These are phyloP conservation scores for Villa cingulata DNA, from an alignment of 2,888 invertebrate species.

Conservation along the genomic window DNA sequence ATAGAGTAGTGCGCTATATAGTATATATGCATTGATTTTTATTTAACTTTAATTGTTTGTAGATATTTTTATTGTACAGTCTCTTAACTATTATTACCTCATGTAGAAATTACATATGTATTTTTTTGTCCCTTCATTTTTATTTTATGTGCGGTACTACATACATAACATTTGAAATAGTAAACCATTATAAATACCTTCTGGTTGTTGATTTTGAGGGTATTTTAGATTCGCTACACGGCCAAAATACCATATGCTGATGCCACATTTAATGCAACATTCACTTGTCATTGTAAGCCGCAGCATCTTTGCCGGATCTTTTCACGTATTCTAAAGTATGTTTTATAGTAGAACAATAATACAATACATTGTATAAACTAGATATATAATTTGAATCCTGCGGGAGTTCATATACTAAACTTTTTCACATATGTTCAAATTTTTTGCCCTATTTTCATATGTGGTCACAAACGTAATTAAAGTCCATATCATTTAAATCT, in stretches of 20 bases:
- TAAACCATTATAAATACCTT: slow-evolving; percentile 9
- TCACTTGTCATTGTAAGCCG: slow-evolving; percentile 25
- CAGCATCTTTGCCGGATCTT: neutral
- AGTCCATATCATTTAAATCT: slow-evolving; percentile 2
- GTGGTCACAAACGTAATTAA: slow-evolving; percentile 8
- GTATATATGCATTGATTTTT: too few relatives aligned
- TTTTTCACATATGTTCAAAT: slow-evolving; percentile 9
- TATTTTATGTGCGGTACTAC: too few relatives aligned
- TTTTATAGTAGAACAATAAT: neutral
- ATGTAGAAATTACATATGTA: too few relatives aligned
- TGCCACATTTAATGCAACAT: slow-evolving; percentile 37
- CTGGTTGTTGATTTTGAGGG: slow-evolving; percentile 7
- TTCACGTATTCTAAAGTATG: too few relatives aligned
- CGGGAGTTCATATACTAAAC: neutral
- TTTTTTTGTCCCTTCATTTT: too few relatives aligned
- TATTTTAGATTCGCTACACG: slow-evolving; percentile 6
- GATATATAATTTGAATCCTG: slow-evolving; percentile 1
- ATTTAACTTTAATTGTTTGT: too few relatives aligned
- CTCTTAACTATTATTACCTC: too few relatives aligned
- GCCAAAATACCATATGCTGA: slow-evolving; percentile 30
- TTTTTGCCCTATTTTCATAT: slow-evolving; percentile 1
- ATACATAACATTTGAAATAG: neutral
- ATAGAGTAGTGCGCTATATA: too few relatives aligned
- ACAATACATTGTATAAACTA: too few relatives aligned
- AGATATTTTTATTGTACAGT: too few relatives aligned